Conservation (phyloP, 2,113 vertebrate genomes). For the Deroptyus accipitrinus region DNA sequence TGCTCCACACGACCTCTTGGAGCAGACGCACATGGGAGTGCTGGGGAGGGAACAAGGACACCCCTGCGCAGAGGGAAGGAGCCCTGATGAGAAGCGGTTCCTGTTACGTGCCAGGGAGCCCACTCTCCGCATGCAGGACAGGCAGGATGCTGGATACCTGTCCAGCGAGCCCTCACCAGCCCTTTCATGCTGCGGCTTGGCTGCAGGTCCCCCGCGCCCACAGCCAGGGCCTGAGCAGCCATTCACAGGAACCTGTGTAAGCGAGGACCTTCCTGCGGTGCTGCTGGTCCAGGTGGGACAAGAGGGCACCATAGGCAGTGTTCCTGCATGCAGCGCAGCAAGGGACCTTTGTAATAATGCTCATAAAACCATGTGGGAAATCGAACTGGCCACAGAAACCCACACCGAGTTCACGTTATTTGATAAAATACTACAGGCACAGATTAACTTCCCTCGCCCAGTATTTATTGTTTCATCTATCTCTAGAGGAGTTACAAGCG, state of each 20-base stretch:
- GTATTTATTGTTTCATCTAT: conserved; percentile 40
- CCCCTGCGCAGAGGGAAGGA: fast-evolving
- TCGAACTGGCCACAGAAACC: background rate
- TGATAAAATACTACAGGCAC: background rate
- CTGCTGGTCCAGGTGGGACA: background rate
- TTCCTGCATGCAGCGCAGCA: fast-evolving
- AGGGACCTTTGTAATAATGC: background rate
- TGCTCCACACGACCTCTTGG: fast-evolving
- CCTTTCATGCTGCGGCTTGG: fast-evolving
- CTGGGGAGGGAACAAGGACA: background rate
- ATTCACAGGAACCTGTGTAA: fast-evolving
- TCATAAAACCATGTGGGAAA: background rate
- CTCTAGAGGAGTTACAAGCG: background rate
- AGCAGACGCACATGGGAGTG: fast-evolving
- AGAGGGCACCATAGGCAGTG: background rate
- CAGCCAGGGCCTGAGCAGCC: background rate
- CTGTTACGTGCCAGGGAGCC: fast-evolving
- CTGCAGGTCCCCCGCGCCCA: fast-evolving
- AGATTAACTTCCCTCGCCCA: background rate
- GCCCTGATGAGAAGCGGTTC: fast-evolving
- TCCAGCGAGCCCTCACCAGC: background rate
- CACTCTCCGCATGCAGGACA: fast-evolving
- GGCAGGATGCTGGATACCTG: fast-evolving
- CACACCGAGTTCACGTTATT: background rate
- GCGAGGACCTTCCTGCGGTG: fast-evolving